Conservation (phyloP, 2,888 invertebrate species). For the Drosophila formosana region DNA sequence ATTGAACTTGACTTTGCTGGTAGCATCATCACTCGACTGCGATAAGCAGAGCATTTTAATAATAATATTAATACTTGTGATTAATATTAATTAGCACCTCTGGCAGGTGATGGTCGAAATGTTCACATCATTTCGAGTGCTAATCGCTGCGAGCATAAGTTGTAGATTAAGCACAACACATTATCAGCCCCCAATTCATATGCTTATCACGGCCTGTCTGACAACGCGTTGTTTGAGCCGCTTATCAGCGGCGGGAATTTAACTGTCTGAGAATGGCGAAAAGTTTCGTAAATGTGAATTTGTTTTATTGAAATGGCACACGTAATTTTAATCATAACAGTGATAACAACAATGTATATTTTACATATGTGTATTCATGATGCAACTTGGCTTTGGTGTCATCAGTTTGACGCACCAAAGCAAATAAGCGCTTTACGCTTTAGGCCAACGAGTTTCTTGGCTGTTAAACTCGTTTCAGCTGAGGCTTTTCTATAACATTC, state of each 20-base stretch:
- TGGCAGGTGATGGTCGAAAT: slow-evolving; percentile 23
- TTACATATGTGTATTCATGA: neutral
- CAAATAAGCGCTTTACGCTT: neutral
- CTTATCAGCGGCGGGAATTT: slow-evolving; percentile 5
- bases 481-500: slow-evolving; percentile 22
- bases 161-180: neutral
- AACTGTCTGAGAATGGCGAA: neutral
- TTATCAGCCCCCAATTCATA: slow-evolving; percentile 1
- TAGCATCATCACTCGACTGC: neutral
- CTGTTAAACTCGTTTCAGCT: slow-evolving; percentile 38
- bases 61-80: neutral
- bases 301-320: neutral
- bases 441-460: slow-evolving; percentile 53
- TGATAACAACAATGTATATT: no score
- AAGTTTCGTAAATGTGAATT: neutral
- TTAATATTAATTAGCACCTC: slow-evolving; percentile 56
- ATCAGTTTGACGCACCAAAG: neutral
- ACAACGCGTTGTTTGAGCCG: neutral
- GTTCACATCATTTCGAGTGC: slow-evolving; percentile 24
- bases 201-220: slow-evolving; percentile 6
- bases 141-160: slow-evolving; percentile 8
- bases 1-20: slow-evolving; percentile 47
- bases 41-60: slow-evolving; percentile 38
- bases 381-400: neutral
- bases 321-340: neutral